Evolutionary conservation across 2,113 vertebrate genomes (phyloP), one percentile per base, ranked within the genome.

Genomic region (Ailuropoda melanoleuca): DNA sequence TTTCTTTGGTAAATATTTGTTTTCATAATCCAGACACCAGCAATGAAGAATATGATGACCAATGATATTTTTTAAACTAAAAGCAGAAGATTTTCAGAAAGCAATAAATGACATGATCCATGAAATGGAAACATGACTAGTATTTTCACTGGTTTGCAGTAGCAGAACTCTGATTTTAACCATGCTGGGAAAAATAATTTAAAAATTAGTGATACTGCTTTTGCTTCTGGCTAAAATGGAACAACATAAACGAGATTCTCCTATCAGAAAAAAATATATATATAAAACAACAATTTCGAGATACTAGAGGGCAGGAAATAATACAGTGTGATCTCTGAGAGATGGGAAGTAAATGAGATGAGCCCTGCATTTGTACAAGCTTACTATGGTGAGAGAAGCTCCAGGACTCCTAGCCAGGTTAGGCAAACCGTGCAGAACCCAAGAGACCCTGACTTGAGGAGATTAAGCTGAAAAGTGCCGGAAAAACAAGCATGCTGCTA

Each of bases 291-390:
- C 17, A 18, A 29, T 56, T 75, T 37, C 26, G 43, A 82, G 43
- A 58, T 58, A 37, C 26, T 39, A 8, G 39, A 72, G 15, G 18
- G 4, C 14, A 37, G 21, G 6, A 8, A 39, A 43, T 12, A 14
- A 31, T 21, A 6, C 2, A 14, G 6, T 15, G 39, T 29, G 17
- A 50, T 77, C 39, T 75, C 9, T 46, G 23, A 77, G 39, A 60
- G 21, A 72, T 6, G 6, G 10, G 3, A 8, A 37, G 31, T 26
- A 34, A 39, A 15, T 34, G 11, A 7, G 19, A 34, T n/a, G 19
- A 64, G 1, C 24, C 29, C 4, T n/a, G 8, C 1, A 3, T 24
- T 46, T 23, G n/a, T 3, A 26, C 1, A 3, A 17, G 19, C 2
- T 48, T 31, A 21, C 3, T 23, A 13, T 10, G 56, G 66, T 39